A percentile compares a stretch with the other conserved stretches of the same genome.
phyloP scores from a whole-genome alignment of 2,113 vertebrate species.

The Coreoperca whiteheadi region DNA sequence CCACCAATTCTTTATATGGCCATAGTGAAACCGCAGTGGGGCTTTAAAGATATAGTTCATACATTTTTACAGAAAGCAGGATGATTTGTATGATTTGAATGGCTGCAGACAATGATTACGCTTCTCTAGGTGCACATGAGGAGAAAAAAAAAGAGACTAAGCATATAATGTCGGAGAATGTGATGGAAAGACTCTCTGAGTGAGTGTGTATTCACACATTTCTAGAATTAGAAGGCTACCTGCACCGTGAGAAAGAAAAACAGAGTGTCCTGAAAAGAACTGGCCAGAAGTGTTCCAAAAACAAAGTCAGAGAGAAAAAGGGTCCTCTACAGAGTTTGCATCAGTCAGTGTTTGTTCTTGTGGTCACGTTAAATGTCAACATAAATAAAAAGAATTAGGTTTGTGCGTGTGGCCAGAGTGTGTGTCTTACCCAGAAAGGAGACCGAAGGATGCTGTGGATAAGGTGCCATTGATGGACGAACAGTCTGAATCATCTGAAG shows the following conservation, averaged over 20 bases:
- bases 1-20: background rate
- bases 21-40: background rate
- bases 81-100: background rate
- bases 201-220: background rate
- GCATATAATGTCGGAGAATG: background rate
- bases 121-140: background rate
- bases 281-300: background rate
- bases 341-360: background rate
- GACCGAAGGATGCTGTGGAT: slow-evolving; percentile 67
- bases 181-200: background rate
- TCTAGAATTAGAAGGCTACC: background rate
- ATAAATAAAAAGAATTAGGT: background rate
- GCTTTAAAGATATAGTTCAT: background rate
- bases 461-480: slow-evolving; percentile 76
- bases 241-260: background rate
- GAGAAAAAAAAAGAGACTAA: background rate
- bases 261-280: too few relatives aligned
- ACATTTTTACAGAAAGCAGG: background rate
- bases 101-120: background rate
- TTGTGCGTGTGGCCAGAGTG: background rate
- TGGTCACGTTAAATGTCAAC: background rate
- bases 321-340: background rate
- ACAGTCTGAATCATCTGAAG: slow-evolving; percentile 83
- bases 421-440: slow-evolving; percentile 83
- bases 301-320: background rate